Percentiles rank a stretch among this genome's conserved stretches.
Conservation (phyloP, 2,888 invertebrate species). For the Agrochola litura region DNA sequence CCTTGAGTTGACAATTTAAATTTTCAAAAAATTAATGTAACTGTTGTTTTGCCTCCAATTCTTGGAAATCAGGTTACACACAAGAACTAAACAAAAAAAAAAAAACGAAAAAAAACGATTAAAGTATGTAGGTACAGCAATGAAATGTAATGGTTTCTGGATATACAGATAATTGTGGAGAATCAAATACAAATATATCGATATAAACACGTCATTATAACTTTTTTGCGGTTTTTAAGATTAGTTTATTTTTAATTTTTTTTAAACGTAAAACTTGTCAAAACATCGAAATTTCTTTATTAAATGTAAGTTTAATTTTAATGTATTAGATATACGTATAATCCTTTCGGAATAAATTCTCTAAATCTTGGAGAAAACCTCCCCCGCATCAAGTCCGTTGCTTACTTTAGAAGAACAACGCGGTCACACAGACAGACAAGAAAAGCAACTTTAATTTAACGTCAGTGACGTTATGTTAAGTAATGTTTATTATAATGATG, state of each 20-base stretch:
- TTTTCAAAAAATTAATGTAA: neutral
- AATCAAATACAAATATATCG: neutral
- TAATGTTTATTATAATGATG: no score
- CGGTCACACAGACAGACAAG: neutral
- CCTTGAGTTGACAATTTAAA: neutral
- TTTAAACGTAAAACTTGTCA: neutral
- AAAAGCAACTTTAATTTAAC: neutral
- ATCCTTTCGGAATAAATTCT: no score
- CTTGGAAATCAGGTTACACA: neutral
- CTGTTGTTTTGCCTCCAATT: neutral
- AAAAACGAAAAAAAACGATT: no score
- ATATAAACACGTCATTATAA: no score
- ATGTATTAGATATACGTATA: no score
- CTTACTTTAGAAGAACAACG: neutral
- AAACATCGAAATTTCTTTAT: neutral
- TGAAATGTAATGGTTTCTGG: neutral
- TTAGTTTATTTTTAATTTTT: no score
- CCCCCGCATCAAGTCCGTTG: neutral
- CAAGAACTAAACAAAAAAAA: neutral
- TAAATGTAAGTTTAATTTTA: no score
- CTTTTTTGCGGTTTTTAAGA: neutral
- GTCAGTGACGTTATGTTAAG: no score
- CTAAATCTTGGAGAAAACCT: neutral
- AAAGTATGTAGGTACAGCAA: neutral
- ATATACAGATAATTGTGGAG: neutral